Evolutionary conservation across 2,797 vertebrate species (phyloP).

Genomic region (Enteromius mattozi): DNA sequence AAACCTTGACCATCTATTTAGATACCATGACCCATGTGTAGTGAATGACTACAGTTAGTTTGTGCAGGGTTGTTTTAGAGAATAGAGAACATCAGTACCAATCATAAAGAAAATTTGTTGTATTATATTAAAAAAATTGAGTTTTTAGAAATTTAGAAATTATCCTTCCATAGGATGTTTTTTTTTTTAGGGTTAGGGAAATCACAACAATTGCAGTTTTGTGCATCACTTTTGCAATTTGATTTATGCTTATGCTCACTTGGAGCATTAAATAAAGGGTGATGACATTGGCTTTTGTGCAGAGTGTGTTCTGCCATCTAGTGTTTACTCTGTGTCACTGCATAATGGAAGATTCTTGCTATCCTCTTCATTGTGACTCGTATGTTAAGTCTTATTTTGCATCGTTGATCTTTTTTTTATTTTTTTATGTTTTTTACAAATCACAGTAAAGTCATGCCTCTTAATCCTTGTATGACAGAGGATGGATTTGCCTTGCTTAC

Average conservation of each 20-base stretch:
- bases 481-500: not conserved
- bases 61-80: not conserved
- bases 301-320: conserved; percentile 26
- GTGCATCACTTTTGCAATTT: not conserved
- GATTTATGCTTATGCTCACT: not conserved
- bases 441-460: not conserved
- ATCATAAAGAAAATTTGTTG: not conserved
- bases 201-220: not conserved
- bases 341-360: not conserved
- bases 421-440: not conserved
- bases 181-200: too few relatives aligned
- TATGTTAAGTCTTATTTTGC: not conserved
- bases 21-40: not conserved
- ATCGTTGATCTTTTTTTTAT: not conserved
- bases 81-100: not conserved
- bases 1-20: not conserved
- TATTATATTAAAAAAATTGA: too few relatives aligned
- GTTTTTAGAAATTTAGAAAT: not conserved
- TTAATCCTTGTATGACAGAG: not conserved
- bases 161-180: not conserved
- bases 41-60: not conserved
- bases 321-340: conserved; percentile 7
- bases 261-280: not conserved
- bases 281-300: not conserved
- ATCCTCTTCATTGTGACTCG: not conserved